A percentile compares a stretch with the other conserved stretches of the same genome.
These are phyloP conservation scores for Cinclus cinclus DNA, from an alignment of 2,113 vertebrate genomes.

Conservation along the genomic window DNA sequence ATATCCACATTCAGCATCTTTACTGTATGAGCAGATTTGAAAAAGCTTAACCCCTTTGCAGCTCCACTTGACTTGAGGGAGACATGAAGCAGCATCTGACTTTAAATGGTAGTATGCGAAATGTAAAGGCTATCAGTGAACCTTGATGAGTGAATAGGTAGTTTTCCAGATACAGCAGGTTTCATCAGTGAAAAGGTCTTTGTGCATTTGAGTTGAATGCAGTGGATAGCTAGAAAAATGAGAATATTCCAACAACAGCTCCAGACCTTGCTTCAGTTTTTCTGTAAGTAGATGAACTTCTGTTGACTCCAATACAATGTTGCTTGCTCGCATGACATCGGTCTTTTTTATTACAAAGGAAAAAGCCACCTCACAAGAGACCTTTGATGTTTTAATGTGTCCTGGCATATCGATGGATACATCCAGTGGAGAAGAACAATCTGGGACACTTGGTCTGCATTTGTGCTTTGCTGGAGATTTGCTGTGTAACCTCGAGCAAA, in stretches of 20 bases:
- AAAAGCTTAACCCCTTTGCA: neutral
- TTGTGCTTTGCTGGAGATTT: conserved; percentile 60
- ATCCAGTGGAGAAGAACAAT: conserved; percentile 42
- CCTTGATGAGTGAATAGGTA: neutral
- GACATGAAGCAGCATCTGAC: neutral
- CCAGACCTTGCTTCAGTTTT: neutral
- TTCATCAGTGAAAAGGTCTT: neutral
- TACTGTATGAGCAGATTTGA: neutral
- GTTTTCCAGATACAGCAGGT: neutral
- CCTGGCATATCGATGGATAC: conserved; percentile 42
- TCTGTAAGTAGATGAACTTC: neutral
- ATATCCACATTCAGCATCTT: neutral
- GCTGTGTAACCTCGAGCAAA: conserved; percentile 63
- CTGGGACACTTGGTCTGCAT: conserved; percentile 38
- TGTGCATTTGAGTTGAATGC: neutral
- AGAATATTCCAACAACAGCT: neutral
- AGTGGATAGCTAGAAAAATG: neutral
- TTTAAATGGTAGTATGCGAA: neutral
- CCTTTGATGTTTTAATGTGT: conserved; percentile 55
- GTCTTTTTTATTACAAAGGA: neutral
- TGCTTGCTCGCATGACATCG: neutral
- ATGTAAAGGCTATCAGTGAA: neutral
- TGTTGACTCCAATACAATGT: neutral
- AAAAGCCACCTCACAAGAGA: conserved; percentile 10
- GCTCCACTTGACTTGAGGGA: neutral